phyloP scores from a whole-genome alignment of 2,888 invertebrate species.

The Melieria picta region DNA sequence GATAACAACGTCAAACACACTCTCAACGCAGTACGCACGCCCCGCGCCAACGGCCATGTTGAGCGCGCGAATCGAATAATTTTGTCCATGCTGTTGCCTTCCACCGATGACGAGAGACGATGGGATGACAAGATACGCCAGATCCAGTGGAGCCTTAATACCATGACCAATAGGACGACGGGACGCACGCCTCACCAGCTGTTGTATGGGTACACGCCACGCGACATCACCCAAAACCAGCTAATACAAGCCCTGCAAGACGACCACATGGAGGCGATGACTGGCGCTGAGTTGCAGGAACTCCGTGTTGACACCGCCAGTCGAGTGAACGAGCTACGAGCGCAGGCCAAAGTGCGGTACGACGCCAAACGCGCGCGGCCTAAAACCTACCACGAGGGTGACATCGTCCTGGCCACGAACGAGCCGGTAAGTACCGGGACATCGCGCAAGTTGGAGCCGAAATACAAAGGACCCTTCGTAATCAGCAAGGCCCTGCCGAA shows the following conservation, averaged over 20 bases:
- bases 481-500: background rate
- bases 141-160: slow-evolving; percentile 13
- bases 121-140: slow-evolving; percentile 30
- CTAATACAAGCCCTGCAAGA: slow-evolving; percentile 1
- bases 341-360: background rate
- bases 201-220: slow-evolving; percentile 18
- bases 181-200: slow-evolving; percentile 21
- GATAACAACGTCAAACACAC: background rate
- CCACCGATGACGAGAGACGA: slow-evolving; percentile 13
- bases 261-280: background rate
- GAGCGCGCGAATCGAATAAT: slow-evolving; percentile 30
- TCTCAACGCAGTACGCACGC: slow-evolving; percentile 44
- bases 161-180: slow-evolving; percentile 22
- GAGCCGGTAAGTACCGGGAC: no score
- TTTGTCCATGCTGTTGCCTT: slow-evolving; percentile 23
- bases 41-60: slow-evolving; percentile 41
- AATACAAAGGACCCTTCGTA: no score
- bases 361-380: no score
- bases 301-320: background rate
- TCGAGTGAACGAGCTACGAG: slow-evolving; percentile 4
- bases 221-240: slow-evolving; percentile 16
- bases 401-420: no score
- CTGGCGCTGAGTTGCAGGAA: background rate
- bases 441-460: no score
- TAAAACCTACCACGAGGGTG: no score